These are phyloP conservation scores for Scalopus aquaticus DNA, from an alignment of 2,113 vertebrate genomes.

Conservation along the genomic window DNA sequence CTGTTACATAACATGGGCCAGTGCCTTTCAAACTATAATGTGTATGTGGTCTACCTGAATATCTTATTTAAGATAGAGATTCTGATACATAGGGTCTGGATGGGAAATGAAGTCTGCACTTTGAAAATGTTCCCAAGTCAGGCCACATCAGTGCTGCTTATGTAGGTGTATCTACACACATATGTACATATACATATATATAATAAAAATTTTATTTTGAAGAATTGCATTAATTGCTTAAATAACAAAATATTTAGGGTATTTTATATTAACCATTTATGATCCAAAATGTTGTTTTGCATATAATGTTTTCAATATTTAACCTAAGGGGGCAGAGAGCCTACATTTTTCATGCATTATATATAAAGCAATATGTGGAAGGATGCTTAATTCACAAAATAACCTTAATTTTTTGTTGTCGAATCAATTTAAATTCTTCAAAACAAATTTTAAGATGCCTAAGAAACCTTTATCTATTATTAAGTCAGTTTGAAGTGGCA, in stretches of 20 bases:
- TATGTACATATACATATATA: background rate
- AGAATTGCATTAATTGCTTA: background rate
- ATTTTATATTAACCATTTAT: background rate
- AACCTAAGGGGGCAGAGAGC: too few relatives aligned
- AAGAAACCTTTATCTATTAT: background rate
- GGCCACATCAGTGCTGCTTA: background rate
- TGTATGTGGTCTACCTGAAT: background rate
- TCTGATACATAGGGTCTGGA: background rate
- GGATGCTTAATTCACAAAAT: background rate
- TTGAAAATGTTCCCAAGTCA: background rate
- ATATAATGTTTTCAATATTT: background rate
- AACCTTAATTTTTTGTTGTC: background rate
- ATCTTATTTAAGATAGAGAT: background rate
- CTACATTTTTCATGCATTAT: background rate
- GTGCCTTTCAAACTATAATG: background rate
- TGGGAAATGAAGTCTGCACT: background rate
- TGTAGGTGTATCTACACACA: background rate
- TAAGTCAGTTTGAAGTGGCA: background rate
- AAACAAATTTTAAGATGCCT: background rate
- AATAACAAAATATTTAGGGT: background rate
- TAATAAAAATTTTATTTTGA: background rate
- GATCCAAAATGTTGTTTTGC: background rate
- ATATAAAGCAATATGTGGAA: background rate
- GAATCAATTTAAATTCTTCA: background rate
- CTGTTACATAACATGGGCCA: background rate